Evolutionary conservation across 2,113 vertebrate genomes (phyloP).

Genomic region (Vicugna pacos): DNA sequence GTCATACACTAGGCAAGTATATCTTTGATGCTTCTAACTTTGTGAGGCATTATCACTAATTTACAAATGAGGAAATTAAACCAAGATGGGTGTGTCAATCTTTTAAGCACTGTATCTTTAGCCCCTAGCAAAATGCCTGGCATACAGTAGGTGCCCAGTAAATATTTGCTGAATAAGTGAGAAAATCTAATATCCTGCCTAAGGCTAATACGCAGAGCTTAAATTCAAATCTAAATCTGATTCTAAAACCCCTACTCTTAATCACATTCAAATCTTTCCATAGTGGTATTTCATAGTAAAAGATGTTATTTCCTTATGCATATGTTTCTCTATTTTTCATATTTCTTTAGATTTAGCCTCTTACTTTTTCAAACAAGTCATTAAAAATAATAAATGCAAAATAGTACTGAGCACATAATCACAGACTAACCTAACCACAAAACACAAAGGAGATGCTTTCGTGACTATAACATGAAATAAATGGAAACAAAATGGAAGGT

Average conservation of each 20-base stretch:
- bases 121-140: conserved; percentile 56
- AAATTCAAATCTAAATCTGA: conserved; percentile 57
- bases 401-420: conserved; percentile 44
- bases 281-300: conserved; percentile 31
- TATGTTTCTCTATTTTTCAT: conserved; percentile 47
- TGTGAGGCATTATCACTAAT: conserved; percentile 13
- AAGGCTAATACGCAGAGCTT: conserved; percentile 9
- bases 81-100: neutral
- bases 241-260: conserved; percentile 54
- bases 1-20: neutral
- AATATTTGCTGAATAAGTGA: conserved; percentile 59
- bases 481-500: conserved; percentile 46
- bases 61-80: conserved; percentile 67
- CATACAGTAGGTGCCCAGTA: conserved; percentile 55
- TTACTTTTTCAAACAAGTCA: conserved; percentile 41
- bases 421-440: conserved; percentile 63
- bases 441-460: conserved; percentile 57
- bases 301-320: conserved; percentile 49
- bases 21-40: conserved; percentile 50
- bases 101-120: conserved; percentile 47
- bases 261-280: conserved; percentile 63
- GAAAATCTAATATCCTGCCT: conserved; percentile 26
- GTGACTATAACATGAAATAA: conserved; percentile 53
- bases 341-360: conserved; percentile 42
- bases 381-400: conserved; percentile 63